Conservation (phyloP, 2,113 vertebrate genomes). For the Coreoperca whiteheadi region DNA sequence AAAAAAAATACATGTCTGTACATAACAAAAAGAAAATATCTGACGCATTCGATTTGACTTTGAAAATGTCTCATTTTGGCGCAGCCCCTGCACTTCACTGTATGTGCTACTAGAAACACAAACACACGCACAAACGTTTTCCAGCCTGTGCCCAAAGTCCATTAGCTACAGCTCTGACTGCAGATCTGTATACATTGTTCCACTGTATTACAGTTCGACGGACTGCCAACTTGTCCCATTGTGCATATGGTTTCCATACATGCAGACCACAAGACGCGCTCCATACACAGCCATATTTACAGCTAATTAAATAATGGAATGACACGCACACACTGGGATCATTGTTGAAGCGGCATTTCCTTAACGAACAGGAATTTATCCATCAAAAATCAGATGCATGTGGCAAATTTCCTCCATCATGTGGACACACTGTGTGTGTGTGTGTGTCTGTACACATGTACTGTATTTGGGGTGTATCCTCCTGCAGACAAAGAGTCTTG, state of each 20-base stretch:
- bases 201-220: constrained; percentile 23
- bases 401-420: constrained; percentile 26
- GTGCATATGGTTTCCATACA: constrained; percentile 61
- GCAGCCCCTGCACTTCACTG: neutral
- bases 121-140: constrained; percentile 47
- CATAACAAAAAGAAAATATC: neutral
- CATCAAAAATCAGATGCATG: constrained; percentile 57
- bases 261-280: constrained; percentile 43
- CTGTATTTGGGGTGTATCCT: constrained; percentile 23
- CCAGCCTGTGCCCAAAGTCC: constrained; percentile 49
- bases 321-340: constrained; percentile 47
- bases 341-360: constrained; percentile 54
- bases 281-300: constrained; percentile 22
- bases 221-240: constrained; percentile 48
- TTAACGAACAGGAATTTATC: constrained; percentile 57
- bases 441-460: neutral
- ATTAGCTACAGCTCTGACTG: constrained; percentile 56
- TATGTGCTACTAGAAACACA: constrained; percentile 15
- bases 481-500: constrained; percentile 50
- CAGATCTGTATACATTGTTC: constrained; percentile 60
- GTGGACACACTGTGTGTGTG: constrained; percentile 2
- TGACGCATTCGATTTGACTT: neutral
- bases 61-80: neutral
- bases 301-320: constrained; percentile 59
- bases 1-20: neutral